Evolutionary conservation across 2,113 vertebrate species (phyloP).

Genomic region (Arothron firmamentum): DNA sequence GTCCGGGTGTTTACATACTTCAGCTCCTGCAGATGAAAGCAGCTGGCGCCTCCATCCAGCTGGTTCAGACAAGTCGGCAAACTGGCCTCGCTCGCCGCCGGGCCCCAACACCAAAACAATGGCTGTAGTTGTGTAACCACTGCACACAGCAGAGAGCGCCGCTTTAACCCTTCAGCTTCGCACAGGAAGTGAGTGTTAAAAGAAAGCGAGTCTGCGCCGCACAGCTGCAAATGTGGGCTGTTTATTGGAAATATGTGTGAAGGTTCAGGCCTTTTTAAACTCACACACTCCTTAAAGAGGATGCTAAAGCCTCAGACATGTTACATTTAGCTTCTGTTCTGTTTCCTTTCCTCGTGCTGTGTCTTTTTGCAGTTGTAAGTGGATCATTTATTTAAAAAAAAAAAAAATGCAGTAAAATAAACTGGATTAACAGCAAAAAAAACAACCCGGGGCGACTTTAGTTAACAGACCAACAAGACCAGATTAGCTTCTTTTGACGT

Average conservation of each 20-base stretch:
- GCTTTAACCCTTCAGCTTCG: slow-evolving; percentile 8
- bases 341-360: no score
- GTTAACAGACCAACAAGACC: no score
- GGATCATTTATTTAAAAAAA: no score
- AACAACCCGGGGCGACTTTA: no score
- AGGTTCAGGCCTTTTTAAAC: background rate
- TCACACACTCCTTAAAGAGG: no score
- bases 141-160: background rate
- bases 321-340: no score
- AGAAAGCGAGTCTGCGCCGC: background rate
- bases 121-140: slow-evolving; percentile 40
- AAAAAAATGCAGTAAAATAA: no score
- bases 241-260: no score
- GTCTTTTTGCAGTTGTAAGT: no score
- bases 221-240: background rate
- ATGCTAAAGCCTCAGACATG: background rate
- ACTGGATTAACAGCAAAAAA: no score
- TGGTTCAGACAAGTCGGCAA: slow-evolving; percentile 57
- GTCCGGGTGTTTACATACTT: slow-evolving; percentile 57
- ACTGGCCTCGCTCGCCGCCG: slow-evolving; percentile 36
- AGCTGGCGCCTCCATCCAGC: slow-evolving; percentile 48
- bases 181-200: background rate
- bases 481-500: no score
- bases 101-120: slow-evolving; percentile 45
- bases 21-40: slow-evolving; percentile 53